Base-by-base conservation (phyloP, 2,113 vertebrate genomes). In the Drymodes brunneopygia region DNA sequence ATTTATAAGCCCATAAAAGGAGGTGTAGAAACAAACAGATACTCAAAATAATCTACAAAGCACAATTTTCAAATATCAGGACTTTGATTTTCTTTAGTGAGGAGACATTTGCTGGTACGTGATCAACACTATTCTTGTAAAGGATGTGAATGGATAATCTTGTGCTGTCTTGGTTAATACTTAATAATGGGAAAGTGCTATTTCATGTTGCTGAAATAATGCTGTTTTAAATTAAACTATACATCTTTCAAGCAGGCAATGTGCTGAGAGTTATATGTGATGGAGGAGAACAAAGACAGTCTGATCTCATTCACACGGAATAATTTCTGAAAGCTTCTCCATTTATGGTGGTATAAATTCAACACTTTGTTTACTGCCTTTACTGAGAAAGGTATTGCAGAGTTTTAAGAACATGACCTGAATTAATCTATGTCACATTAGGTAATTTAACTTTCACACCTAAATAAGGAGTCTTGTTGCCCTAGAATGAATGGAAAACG, bases 181-280 rank as follows among this genome's bases (percentile, higher is more conserved):
- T 67, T 84, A 61, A 75, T 79, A 90, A 80, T 77, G 54, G 50
- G 12, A 66, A 92, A 92, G 29, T 69, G 36, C 48, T 94, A 15
- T 64, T 82, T 87, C 50, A 47, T 36, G 29, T 92, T 85, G 78
- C 70, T 2, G 3, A 85, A 89, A 88, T 82, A 21, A 29, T 82
- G 58, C 64, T 61, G 23, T 57, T 94, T 88, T 80, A 93, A 95
- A 83, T 95, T 69, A 94, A 92, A 66, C 42, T 53, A 54, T 86
- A 56, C 35, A 53, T 93, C 88, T 92, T 71, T 80, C 6, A 6
- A 90, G 47, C 47, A 75, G 47, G 70, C 81, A 77, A 1, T 92
- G 65, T 85, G 12, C 79, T 77, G 27, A 75, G 62, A 90, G 38
- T 69, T 90, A 18, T 64, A 25, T 61, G 54, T 80, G 58, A 40